Conservation (phyloP, 2,113 vertebrate species). For the Motacilla alba region DNA sequence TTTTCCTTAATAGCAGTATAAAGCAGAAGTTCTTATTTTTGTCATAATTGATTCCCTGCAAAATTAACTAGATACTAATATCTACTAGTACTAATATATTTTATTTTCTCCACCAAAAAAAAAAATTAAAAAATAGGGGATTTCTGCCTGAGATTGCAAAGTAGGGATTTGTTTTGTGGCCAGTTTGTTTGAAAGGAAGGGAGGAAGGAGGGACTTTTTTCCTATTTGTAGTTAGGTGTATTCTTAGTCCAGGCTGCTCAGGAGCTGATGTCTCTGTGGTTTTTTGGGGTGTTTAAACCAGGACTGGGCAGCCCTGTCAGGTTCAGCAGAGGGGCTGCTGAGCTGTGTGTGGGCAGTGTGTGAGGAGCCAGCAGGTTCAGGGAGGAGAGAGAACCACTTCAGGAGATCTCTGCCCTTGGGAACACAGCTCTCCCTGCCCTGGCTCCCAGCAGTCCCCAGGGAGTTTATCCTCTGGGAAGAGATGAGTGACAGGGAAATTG, state of each 20-base stretch:
- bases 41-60: not conserved
- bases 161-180: not conserved
- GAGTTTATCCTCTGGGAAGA: not conserved
- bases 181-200: not conserved
- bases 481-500: not conserved
- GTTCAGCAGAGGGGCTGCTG: not conserved
- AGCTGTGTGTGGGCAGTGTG: not conserved
- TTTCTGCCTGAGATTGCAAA: not conserved
- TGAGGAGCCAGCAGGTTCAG: not conserved
- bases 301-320: not conserved
- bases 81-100: not conserved
- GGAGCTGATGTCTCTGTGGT: not conserved
- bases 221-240: not conserved
- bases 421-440: not conserved
- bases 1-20: not conserved
- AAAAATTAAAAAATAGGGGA: not conserved
- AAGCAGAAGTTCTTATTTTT: not conserved
- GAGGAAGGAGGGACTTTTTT: not conserved
- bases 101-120: not conserved
- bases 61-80: not conserved
- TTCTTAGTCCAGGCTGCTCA: not conserved
- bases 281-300: not conserved
- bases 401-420: not conserved
- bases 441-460: not conserved
- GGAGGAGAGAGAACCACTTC: not conserved